Evolutionary conservation across 1,140 invertebrate genomes (phyloP), one percentile per base, ranked within the genome.

Genomic region (Limonius californicus): DNA sequence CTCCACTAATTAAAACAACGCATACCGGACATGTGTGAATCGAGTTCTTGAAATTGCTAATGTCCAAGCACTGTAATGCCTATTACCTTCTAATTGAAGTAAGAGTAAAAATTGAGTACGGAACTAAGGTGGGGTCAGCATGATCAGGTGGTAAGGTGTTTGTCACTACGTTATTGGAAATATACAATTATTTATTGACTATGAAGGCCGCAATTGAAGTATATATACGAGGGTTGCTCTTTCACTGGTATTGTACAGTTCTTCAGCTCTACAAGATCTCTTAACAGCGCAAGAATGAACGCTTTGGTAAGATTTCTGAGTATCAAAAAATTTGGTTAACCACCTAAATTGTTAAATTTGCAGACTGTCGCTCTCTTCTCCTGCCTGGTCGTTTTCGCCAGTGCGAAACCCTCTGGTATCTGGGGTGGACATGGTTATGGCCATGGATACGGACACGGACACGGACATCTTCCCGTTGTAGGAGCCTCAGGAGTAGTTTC

Each of bases 391-490:
- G 64, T 61, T 42, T 63, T 54, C 18, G 64, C 61, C 53, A 63
- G 42, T 15, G 64, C 64, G 30, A 66, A 66, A 59, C 64, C 64
- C 19, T 66, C 64, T 23, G 64, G 64, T 42, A n/a, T 57, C 23
- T 57, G 54, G 54, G n/a, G n/a, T n/a, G n/a, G n/a, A n/a, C n/a
- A 35, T 35, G 32, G 32, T 8, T 7, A n/a, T n/a, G n/a, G n/a
- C n/a, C n/a, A n/a, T n/a, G 61, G 20, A 19, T 47, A 63, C 18
- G 61, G 20, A 19, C 56, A 63, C 18, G 60, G 61, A 32, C 21
- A 56, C 15, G 56, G 58, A 15, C 61, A 50, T 15, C 61, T 59
- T 45, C 54, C 32, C 23, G 30, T 35, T 47, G 54, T 27, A 23
- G 53, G 43, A 7, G 64, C 59, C 19, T 47, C 23, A 21, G 60